Evolutionary conservation across 1,140 invertebrate genomes (phyloP).

Genomic region (Drosophila serrata): DNA sequence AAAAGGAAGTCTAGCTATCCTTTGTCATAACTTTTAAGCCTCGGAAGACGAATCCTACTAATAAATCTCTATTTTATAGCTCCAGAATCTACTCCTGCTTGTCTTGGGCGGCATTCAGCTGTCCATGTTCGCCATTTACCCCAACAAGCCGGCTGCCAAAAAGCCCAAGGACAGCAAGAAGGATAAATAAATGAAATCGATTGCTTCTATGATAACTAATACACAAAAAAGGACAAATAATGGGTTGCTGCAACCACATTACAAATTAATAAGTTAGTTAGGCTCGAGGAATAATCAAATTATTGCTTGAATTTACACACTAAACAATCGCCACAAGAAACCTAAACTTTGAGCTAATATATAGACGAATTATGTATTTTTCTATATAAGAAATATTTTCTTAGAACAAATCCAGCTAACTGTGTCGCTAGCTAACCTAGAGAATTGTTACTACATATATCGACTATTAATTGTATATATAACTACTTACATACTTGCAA

Average conservation of each 20-base stretch:
- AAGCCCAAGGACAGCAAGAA: slow-evolving; percentile 77
- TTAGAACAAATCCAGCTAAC: slow-evolving; percentile 48
- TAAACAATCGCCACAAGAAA: slow-evolving; percentile 35
- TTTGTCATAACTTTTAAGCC: too few species aligned
- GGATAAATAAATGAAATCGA: slow-evolving; percentile 47
- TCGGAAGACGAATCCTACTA: neutral
- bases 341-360: slow-evolving; percentile 37
- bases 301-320: slow-evolving; percentile 58
- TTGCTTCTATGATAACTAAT: slow-evolving; percentile 34
- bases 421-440: slow-evolving; percentile 39
- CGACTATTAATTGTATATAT: slow-evolving; percentile 61
- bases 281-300: slow-evolving; percentile 44
- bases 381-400: slow-evolving; percentile 54
- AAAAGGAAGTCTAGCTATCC: too few species aligned
- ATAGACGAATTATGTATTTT: slow-evolving; percentile 52
- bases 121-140: slow-evolving; percentile 89
- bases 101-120: slow-evolving; percentile 88
- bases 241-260: slow-evolving; percentile 38
- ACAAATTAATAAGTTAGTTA: slow-evolving; percentile 45
- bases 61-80: slow-evolving; percentile 85
- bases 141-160: slow-evolving; percentile 81
- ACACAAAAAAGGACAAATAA: slow-evolving; percentile 29
- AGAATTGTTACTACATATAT: slow-evolving; percentile 37
- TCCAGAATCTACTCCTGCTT: slow-evolving; percentile 90
- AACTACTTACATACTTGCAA: slow-evolving; percentile 69